Percentiles rank a stretch among this genome's conserved stretches.
Evolutionary conservation across 1,140 invertebrate genomes (phyloP).

Genomic region (Pseudomyrmex sp.): DNA sequence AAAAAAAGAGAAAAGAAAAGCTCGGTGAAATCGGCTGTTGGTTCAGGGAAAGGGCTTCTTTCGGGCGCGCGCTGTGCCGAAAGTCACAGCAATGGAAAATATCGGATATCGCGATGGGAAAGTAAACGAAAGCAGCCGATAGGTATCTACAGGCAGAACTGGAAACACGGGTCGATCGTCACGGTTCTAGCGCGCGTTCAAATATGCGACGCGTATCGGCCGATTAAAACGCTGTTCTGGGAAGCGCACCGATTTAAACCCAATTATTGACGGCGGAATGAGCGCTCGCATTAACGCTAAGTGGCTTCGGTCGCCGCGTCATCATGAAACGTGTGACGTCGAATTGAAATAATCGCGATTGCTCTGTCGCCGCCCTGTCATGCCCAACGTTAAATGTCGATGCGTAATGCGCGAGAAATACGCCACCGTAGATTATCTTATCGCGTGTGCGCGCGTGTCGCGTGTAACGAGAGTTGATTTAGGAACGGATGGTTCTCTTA

Average conservation of each 20-base stretch:
- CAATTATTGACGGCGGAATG: conserved; percentile 65
- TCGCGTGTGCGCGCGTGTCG: neutral
- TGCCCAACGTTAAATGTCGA: conserved; percentile 31
- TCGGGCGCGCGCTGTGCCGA: neutral
- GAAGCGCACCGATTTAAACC: conserved; percentile 53
- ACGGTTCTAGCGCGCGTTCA: conserved; percentile 11
- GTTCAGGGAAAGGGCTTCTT: neutral
- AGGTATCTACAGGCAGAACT: conserved; percentile 1
- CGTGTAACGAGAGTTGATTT: conserved; percentile 24
- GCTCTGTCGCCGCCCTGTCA: conserved; percentile 51
- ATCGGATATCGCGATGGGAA: conserved; percentile 49
- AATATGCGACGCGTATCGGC: conserved; percentile 35
- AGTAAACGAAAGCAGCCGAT: conserved; percentile 48
- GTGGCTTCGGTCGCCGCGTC: conserved; percentile 48
- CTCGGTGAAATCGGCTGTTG: conserved; percentile 38
- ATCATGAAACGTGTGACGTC: conserved; percentile 52
- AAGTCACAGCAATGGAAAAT: conserved; percentile 35
- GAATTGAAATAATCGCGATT: conserved; percentile 71
- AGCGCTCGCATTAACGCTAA: conserved; percentile 50
- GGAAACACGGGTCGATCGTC: conserved; percentile 36
- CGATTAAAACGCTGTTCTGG: conserved; percentile 54
- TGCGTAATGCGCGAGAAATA: neutral
- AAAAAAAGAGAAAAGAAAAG: neutral
- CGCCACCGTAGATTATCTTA: conserved; percentile 25
- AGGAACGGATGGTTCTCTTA: neutral